Evolutionary conservation across 2,888 invertebrate genomes (phyloP), one percentile per base, ranked within the genome.

Genomic region (Malacosoma neustria): DNA sequence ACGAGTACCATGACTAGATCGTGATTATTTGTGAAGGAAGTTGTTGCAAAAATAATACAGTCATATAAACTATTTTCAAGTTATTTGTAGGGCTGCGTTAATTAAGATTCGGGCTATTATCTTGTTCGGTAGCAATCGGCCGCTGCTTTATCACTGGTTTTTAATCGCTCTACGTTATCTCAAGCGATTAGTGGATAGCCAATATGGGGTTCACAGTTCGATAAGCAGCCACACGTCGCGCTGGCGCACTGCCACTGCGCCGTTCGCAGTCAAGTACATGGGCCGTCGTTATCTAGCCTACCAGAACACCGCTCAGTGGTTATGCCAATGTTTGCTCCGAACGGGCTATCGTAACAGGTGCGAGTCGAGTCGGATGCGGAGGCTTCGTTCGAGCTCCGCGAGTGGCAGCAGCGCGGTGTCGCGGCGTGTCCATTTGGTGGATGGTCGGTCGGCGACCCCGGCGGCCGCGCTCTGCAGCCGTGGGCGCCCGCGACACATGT

Each of bases 371-470:
- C 4, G 4, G 4, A 15, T 4, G 15, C 15, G 15, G 3, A 5
- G 15, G 4, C 4, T 15, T 3, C 4, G 4, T 3, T 15, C 4
- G 15, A 4, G 15, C 5, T 4, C 4, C 22, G 1, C 15, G 5
- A 7, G 22, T 7, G 7, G 22, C 22, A 22, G 22, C 6, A 7
- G 22, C 6, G 22, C 22, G 5, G 6, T 7, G 5, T 7, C 6
- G 6, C 2, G 22, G 6, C 22, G 34, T 44, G 56, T 56, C 56
- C 57, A 57, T 57, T 56, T 48, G 53, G 57, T 52, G 56, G 55
- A 39, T 48, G 50, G 55, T 36, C 38, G 44, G 45, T 42, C 48
- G 41, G 37, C 43, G 48, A 43, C 45, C 46, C 35, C 47, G 46
- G 42, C 37, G 42, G 41, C 38, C 43, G 36, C 35, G 35, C 45